Conservation (phyloP, 2,797 vertebrate genomes). For the Eospalax fontanierii region DNA sequence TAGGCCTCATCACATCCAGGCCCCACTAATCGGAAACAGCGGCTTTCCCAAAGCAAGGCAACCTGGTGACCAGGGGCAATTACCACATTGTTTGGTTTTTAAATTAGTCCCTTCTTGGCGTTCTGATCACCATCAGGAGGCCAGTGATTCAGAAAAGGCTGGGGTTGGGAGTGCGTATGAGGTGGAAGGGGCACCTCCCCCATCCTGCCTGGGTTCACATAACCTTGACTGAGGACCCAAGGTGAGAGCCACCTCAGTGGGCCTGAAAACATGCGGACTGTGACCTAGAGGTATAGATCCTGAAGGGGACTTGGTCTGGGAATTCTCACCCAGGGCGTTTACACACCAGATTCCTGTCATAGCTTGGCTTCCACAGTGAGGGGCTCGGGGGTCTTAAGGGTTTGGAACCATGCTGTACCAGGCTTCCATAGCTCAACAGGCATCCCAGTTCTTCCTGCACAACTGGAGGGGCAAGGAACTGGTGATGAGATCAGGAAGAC, state of each 20-base stretch:
- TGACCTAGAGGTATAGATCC: neutral
- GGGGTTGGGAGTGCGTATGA: conserved; percentile 23
- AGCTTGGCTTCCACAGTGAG: neutral
- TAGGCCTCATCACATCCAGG: conserved; percentile 92
- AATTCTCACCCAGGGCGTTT: neutral
- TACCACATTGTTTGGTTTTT: conserved; percentile 85
- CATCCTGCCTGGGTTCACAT: neutral
- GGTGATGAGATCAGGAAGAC: accelerated
- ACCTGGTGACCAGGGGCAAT: conserved; percentile 84
- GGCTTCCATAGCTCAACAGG: neutral
- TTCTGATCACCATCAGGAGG: conserved; percentile 81
- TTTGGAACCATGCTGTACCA: neutral
- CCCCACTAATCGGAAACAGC: conserved; percentile 90
- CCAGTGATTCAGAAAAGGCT: conserved; percentile 68
- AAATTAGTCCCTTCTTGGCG: conserved; percentile 83
- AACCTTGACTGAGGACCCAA: neutral
- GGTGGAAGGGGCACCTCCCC: neutral
- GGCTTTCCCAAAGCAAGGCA: conserved; percentile 84
- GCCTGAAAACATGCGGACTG: neutral
- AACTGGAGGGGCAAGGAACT: neutral
- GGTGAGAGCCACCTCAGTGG: accelerated
- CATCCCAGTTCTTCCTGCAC: neutral
- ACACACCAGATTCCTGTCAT: neutral
- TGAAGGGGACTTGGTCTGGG: neutral
- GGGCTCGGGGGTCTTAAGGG: neutral